A percentile compares a stretch with the other conserved stretches of the same genome.
Conservation (phyloP, 2,888 invertebrate species). For the Drosophila flavopinicola region DNA sequence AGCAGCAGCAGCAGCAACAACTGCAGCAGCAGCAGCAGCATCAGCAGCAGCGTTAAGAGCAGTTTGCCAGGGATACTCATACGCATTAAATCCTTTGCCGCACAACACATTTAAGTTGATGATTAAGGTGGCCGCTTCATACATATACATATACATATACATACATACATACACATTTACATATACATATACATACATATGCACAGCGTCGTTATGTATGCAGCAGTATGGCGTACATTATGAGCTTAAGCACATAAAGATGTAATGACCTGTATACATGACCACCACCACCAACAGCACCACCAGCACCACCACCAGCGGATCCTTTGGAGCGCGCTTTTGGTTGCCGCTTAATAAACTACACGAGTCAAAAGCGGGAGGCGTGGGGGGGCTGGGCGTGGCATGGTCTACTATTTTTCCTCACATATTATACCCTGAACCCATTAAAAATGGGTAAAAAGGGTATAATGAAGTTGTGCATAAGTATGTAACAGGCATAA, state of each 20-base stretch:
- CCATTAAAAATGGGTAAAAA: too few species aligned
- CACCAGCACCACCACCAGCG: conserved; percentile 17
- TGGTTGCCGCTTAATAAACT: conserved; percentile 67
- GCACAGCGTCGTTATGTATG: conserved; percentile 6
- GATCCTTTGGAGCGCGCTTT: conserved; percentile 39
- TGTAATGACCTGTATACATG: conserved; percentile 73
- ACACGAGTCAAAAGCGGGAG: conserved; percentile 43
- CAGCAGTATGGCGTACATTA: conserved; percentile 52
- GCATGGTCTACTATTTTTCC: conserved; percentile 7
- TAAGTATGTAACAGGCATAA: too few species aligned
- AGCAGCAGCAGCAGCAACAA: conserved; percentile 26
- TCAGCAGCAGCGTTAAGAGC: conserved; percentile 30
- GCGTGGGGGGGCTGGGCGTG: conserved; percentile 32
- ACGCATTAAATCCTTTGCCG: conserved; percentile 67
- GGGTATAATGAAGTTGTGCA: too few species aligned
- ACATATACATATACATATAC: conserved; percentile 1
- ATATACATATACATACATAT: neutral
- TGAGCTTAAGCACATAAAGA: conserved; percentile 74
- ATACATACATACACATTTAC: neutral
- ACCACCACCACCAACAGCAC: conserved; percentile 20
- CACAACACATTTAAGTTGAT: conserved; percentile 80
- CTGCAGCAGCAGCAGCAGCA: conserved; percentile 1
- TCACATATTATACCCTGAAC: too few species aligned
- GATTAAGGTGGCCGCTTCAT: conserved; percentile 66
- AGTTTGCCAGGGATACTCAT: conserved; percentile 35